Evolutionary conservation across 92 coral and sea anemone genomes (phyloP).

Genomic region (Zoanthus gigantus): DNA sequence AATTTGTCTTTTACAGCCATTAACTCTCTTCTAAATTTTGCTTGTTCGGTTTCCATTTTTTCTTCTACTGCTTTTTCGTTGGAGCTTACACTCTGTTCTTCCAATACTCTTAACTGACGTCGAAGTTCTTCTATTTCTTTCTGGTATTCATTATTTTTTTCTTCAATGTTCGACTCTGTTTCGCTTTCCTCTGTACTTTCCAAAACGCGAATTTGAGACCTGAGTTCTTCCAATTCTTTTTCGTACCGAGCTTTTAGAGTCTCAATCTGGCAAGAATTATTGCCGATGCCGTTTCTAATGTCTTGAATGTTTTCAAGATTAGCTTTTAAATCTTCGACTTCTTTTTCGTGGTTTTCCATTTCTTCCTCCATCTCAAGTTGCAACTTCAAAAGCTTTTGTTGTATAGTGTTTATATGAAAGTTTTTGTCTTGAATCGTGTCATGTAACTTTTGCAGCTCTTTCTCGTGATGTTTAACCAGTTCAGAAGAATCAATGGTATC

Average conservation of each 20-base stretch:
- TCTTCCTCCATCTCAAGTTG: slow-evolving; percentile 87
- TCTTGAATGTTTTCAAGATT: slow-evolving; percentile 64
- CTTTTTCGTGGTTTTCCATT: slow-evolving; percentile 82
- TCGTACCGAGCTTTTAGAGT: slow-evolving; percentile 72
- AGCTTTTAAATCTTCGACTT: slow-evolving; percentile 74
- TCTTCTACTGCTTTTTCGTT: slow-evolving; percentile 48
- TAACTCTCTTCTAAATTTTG: slow-evolving; percentile 81
- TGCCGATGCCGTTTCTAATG: slow-evolving; percentile 61
- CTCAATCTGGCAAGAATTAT: slow-evolving; percentile 59
- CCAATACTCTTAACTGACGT: slow-evolving; percentile 59
- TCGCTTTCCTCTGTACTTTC: slow-evolving; percentile 62
- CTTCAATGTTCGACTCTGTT: slow-evolving; percentile 57
- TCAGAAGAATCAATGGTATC: slow-evolving; percentile 56
- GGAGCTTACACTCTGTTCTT: slow-evolving; percentile 15
- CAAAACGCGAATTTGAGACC: slow-evolving; percentile 58
- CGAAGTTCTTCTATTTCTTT: slow-evolving; percentile 70
- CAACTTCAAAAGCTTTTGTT: slow-evolving; percentile 78
- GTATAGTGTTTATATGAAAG: slow-evolving; percentile 84
- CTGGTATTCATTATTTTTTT: slow-evolving; percentile 29
- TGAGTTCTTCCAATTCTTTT: slow-evolving; percentile 72
- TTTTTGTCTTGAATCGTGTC: slow-evolving; percentile 79
- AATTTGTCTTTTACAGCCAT: slow-evolving; percentile 82
- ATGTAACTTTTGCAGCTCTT: slow-evolving; percentile 78
- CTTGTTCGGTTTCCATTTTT: slow-evolving; percentile 71
- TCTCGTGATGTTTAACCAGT: slow-evolving; percentile 62